Evolutionary conservation across 2,888 invertebrate genomes (phyloP).

Genomic region (Mongoloraphidia duomilia): DNA sequence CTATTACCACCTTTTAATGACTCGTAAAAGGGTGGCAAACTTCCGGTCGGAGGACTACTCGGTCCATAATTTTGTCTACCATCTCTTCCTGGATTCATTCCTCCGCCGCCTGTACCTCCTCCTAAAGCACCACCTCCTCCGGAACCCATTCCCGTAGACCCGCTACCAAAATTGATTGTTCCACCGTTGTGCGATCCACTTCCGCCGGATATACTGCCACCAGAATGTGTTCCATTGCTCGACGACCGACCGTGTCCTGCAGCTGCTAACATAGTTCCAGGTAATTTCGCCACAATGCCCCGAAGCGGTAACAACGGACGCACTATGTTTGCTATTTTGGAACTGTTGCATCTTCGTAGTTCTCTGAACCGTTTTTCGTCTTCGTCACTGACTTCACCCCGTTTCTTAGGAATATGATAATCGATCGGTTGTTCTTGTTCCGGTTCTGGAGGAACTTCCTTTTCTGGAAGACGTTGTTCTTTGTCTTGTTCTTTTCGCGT

Average conservation of each 20-base stretch:
- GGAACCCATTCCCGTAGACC: slow-evolving; percentile 21
- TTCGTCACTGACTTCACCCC: slow-evolving; percentile 51
- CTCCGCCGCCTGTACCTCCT: slow-evolving; percentile 55
- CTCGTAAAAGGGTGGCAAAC: slow-evolving; percentile 80
- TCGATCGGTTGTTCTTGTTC: slow-evolving; percentile 81
- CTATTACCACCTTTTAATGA: slow-evolving; percentile 69
- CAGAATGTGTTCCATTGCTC: slow-evolving; percentile 35
- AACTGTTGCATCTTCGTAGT: slow-evolving; percentile 51
- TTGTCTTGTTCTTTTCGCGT: slow-evolving; percentile 24
- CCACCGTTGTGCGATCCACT: slow-evolving; percentile 17
- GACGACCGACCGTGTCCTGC: slow-evolving; percentile 66
- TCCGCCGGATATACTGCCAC: slow-evolving; percentile 28
- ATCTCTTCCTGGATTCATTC: slow-evolving; percentile 53
- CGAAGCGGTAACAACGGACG: slow-evolving; percentile 35
- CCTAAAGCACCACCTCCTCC: slow-evolving; percentile 44
- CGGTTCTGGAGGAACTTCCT: slow-evolving; percentile 34
- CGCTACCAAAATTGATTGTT: slow-evolving; percentile 12
- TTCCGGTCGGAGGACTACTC: slow-evolving; percentile 75
- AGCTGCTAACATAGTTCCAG: slow-evolving; percentile 55
- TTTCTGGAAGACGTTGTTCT: slow-evolving; percentile 21
- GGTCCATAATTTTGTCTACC: slow-evolving; percentile 77
- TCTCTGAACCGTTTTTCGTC: slow-evolving; percentile 53
- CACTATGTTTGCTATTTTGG: slow-evolving; percentile 45
- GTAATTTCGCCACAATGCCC: slow-evolving; percentile 38
- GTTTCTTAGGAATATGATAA: slow-evolving; percentile 71